A percentile compares a stretch with the other conserved stretches of the same genome.
These are phyloP conservation scores for Euwallacea fornicatus DNA, from an alignment of 1,140 invertebrate genomes.

Conservation along the genomic window DNA sequence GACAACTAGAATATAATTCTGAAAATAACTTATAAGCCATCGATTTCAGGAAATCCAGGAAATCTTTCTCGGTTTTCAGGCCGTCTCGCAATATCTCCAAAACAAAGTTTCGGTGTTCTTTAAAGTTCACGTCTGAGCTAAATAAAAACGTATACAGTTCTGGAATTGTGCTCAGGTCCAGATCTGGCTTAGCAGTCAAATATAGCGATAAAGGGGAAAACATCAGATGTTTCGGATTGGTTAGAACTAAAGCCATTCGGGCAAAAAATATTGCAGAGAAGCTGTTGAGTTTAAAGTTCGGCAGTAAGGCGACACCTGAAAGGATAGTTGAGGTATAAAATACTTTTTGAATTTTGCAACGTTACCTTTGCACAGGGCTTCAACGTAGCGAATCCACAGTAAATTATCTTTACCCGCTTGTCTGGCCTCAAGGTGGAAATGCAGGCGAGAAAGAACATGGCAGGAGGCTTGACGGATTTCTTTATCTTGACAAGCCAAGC, in stretches of 20 bases:
- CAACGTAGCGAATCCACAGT: constrained; percentile 49
- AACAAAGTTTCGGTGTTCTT: constrained; percentile 67
- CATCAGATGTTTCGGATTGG: constrained; percentile 67
- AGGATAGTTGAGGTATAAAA: constrained; percentile 1
- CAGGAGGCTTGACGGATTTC: constrained; percentile 65
- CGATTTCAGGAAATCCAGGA: constrained; percentile 55
- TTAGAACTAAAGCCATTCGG: constrained; percentile 63
- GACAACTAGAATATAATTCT: constrained; percentile 57
- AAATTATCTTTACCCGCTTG: constrained; percentile 51
- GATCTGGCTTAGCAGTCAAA: constrained; percentile 67
- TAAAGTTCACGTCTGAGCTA: constrained; percentile 65
- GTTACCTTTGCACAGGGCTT: constrained; percentile 48
- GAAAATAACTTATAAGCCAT: constrained; percentile 60
- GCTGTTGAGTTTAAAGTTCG: constrained; percentile 62
- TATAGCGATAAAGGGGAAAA: constrained; percentile 70
- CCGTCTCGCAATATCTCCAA: constrained; percentile 69
- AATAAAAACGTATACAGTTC: constrained; percentile 75
- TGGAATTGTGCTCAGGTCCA: constrained; percentile 72
- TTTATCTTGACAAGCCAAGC: constrained; percentile 62
- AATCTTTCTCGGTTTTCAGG: constrained; percentile 57
- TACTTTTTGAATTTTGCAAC: background rate
- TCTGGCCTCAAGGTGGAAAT: constrained; percentile 66
- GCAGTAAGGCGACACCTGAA: constrained; percentile 44
- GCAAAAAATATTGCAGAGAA: constrained; percentile 72
- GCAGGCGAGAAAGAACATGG: constrained; percentile 67